These are phyloP conservation scores for Tetrapedia diversipes DNA, from an alignment of 2,888 invertebrate species.

Conservation along the genomic window DNA sequence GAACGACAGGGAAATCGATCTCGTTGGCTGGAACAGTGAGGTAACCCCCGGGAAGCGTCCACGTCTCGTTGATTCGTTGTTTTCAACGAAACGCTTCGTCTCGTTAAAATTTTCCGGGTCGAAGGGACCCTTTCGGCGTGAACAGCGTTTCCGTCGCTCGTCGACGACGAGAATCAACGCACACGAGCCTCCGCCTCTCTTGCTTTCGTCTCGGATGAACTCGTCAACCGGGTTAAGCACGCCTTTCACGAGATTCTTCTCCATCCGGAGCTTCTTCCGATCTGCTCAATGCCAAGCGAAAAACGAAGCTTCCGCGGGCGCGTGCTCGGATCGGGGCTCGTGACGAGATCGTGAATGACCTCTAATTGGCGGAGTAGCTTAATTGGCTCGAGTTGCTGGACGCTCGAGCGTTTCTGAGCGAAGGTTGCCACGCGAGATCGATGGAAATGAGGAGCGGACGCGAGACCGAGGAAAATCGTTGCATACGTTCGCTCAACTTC, in stretches of 20 bases:
- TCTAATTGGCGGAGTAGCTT: constrained; percentile 59
- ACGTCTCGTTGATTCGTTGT: constrained; percentile 14
- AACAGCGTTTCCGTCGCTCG: constrained; percentile 35
- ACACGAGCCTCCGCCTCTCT: background rate
- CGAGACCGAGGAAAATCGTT: background rate
- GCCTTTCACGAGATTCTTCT: constrained; percentile 51
- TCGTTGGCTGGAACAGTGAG: background rate
- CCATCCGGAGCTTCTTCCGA: constrained; percentile 15
- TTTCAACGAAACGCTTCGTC: constrained; percentile 35
- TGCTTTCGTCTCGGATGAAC: constrained; percentile 39
- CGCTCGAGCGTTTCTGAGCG: constrained; percentile 6
- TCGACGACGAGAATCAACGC: constrained; percentile 23
- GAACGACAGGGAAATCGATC: background rate
- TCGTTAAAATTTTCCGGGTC: constrained; percentile 49
- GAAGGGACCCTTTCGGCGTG: constrained; percentile 32
- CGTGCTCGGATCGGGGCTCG: constrained; percentile 9
- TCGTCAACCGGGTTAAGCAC: constrained; percentile 61
- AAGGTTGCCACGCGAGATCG: background rate
- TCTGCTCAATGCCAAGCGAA: constrained; percentile 25
- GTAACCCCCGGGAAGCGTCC: background rate
- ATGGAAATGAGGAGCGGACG: too few species aligned
- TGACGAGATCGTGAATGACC: constrained; percentile 8
- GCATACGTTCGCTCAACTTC: background rate
- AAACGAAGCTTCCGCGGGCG: constrained; percentile 20
- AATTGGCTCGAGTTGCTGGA: constrained; percentile 48